These are phyloP conservation scores for Austrofundulus limnaeus DNA, from an alignment of 2,113 vertebrate species.

Conservation along the genomic window DNA sequence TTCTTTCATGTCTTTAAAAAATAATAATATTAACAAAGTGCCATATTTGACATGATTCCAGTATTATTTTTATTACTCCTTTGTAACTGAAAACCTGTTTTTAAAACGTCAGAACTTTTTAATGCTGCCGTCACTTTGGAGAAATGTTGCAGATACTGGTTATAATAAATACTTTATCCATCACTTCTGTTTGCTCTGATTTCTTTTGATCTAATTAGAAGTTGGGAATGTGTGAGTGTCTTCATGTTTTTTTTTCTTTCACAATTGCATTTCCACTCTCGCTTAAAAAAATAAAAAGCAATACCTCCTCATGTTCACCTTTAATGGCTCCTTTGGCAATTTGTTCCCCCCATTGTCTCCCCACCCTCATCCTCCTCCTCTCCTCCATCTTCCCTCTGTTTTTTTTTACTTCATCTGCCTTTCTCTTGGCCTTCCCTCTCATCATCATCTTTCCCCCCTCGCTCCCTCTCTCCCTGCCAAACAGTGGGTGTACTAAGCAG, in stretches of 20 bases:
- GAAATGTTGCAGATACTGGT: neutral
- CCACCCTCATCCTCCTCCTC: constrained; percentile 51
- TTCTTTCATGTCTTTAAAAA: constrained; percentile 5
- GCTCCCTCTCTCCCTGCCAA: constrained; percentile 54
- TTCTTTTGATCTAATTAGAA: constrained; percentile 30
- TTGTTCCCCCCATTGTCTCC: constrained; percentile 39
- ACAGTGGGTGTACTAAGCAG: constrained; percentile 78
- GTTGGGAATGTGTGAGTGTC: neutral
- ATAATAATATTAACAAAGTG: neutral
- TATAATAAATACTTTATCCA: constrained; percentile 33
- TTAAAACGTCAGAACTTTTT: neutral
- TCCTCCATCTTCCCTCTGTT: constrained; percentile 59
- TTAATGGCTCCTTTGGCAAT: constrained; percentile 56
- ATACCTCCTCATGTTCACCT: constrained; percentile 49
- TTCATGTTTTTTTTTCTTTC: constrained; percentile 32
- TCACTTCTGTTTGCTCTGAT: constrained; percentile 33
- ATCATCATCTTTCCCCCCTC: constrained; percentile 26
- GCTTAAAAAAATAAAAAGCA: neutral
- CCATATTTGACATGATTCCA: neutral
- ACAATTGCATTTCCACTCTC: constrained; percentile 28
- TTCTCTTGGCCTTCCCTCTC: constrained; percentile 43
- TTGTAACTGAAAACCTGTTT: no score
- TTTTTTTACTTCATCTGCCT: constrained; percentile 53
- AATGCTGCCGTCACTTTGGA: neutral
- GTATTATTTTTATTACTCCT: no score